Percentiles rank a stretch among this genome's conserved stretches.
phyloP scores from a whole-genome alignment of 2,797 vertebrate species.

The Lepilemur ruficaudatus region DNA sequence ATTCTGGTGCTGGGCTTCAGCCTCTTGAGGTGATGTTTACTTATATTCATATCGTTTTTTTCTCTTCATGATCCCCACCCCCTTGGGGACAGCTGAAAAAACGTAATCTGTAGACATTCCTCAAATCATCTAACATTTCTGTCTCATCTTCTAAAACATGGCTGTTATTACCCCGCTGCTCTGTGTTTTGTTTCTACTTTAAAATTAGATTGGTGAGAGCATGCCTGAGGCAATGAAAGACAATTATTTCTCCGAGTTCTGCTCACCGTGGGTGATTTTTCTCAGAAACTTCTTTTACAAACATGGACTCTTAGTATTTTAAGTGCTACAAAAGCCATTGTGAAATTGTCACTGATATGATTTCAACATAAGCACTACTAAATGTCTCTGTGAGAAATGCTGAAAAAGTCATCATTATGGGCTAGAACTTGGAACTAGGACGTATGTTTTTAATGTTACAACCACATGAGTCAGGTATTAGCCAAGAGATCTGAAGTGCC shows the following conservation, averaged over 20 bases:
- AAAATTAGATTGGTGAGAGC: conserved; percentile 52
- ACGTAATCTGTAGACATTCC: background rate
- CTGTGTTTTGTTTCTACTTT: background rate
- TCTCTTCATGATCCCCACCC: background rate
- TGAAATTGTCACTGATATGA: background rate
- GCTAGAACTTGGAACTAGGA: background rate
- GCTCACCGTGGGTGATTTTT: background rate
- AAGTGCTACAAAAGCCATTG: background rate
- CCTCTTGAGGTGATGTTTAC: background rate
- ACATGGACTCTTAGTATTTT: conserved; percentile 27
- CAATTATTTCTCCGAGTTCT: conserved; percentile 65
- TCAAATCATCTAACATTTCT: conserved; percentile 27
- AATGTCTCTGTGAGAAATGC: background rate
- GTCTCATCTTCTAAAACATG: background rate
- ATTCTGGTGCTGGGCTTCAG: background rate
- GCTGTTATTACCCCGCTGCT: conserved; percentile 9
- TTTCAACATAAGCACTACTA: background rate
- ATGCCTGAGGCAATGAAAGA: conserved; percentile 41
- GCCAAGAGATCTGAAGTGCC: background rate
- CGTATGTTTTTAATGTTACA: background rate
- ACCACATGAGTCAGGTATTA: background rate
- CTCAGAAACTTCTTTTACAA: conserved; percentile 49
- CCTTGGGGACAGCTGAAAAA: background rate
- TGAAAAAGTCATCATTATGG: background rate
- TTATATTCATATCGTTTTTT: conserved; percentile 8